These are phyloP conservation scores for Euplexia lucipara DNA, from an alignment of 2,888 invertebrate species.

Conservation along the genomic window DNA sequence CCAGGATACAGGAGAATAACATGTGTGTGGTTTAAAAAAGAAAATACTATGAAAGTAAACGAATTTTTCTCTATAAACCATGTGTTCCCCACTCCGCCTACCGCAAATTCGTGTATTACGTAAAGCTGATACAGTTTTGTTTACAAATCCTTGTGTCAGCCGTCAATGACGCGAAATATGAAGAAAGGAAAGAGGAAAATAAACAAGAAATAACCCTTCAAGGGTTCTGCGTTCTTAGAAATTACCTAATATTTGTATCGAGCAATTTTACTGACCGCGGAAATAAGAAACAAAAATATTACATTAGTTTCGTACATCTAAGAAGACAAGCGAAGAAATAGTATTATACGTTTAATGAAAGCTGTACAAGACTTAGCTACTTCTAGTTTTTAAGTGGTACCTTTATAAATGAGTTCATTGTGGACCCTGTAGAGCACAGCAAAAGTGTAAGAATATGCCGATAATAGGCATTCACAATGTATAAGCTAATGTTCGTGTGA, in stretches of 20 bases:
- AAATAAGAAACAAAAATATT: not conserved
- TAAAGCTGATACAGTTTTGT: slow-evolving; percentile 3
- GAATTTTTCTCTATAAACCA: not conserved
- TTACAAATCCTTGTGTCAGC: slow-evolving; percentile 11
- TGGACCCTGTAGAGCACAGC: too few relatives aligned
- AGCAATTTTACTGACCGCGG: not conserved
- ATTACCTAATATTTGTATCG: not conserved
- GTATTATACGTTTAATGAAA: too few relatives aligned
- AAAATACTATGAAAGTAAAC: not conserved
- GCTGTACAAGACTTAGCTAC: too few relatives aligned
- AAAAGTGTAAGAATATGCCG: too few relatives aligned
- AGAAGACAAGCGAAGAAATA: too few relatives aligned
- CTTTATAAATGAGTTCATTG: too few relatives aligned
- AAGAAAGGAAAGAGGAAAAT: slow-evolving; percentile 2
- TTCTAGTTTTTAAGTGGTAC: too few relatives aligned
- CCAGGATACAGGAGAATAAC: too few relatives aligned
- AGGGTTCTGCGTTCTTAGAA: not conserved
- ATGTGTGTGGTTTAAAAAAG: too few relatives aligned
- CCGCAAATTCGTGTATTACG: not conserved
- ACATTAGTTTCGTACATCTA: too few relatives aligned
- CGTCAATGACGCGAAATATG: slow-evolving; percentile 1
- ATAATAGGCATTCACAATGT: too few relatives aligned
- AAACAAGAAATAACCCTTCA: slow-evolving; percentile 1
- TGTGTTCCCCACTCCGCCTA: not conserved
- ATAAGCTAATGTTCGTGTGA: too few relatives aligned